Evolutionary conservation across 2,113 vertebrate species (phyloP).

Genomic region (Myotis lucifugus): DNA sequence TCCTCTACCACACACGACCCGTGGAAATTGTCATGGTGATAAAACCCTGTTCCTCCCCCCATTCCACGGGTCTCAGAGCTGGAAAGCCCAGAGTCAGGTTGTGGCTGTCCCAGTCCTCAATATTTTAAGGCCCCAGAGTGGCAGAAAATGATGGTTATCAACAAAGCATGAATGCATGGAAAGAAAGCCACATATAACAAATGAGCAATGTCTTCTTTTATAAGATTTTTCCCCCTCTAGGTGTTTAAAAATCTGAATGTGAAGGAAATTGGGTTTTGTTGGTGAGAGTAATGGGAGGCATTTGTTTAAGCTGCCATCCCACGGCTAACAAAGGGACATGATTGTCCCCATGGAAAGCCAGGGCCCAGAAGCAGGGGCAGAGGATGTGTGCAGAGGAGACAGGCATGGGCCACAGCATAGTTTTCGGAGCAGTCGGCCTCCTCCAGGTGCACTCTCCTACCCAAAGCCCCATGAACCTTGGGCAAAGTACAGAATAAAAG

Average conservation of each 20-base stretch:
- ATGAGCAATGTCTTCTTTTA: not conserved
- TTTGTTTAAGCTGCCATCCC: not conserved
- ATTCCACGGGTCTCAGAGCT: not conserved
- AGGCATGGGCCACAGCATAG: not conserved
- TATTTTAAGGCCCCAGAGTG: not conserved
- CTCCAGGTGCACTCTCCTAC: not conserved
- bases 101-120: not conserved
- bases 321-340: not conserved
- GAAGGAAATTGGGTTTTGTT: not conserved
- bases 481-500: conserved; percentile 39
- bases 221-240: not conserved
- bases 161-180: not conserved
- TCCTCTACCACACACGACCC: not conserved
- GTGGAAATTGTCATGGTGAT: not conserved
- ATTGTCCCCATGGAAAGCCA: not conserved
- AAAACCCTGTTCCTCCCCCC: not conserved
- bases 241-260: not conserved
- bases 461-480: not conserved
- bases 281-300: not conserved
- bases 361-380: not conserved
- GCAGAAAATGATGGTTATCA: not conserved
- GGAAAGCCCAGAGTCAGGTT: not conserved
- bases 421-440: not conserved
- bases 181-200: not conserved
- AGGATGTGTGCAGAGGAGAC: not conserved